Percentiles rank a stretch among this genome's conserved stretches.
phyloP scores from a whole-genome alignment of 2,797 vertebrate species.

The Neostethus bicornis region DNA sequence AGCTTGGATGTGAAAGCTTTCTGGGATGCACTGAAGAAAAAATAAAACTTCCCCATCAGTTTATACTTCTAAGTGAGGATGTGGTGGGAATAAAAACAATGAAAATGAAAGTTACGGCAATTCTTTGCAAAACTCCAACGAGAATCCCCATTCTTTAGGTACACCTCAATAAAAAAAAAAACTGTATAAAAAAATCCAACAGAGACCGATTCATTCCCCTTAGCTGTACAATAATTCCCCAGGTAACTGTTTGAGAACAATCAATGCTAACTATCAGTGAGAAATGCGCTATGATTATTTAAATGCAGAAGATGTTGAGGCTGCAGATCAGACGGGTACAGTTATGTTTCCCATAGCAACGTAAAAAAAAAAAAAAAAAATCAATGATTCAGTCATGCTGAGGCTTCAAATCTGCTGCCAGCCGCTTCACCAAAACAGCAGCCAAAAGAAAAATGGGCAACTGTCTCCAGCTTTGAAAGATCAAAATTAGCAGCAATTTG shows the following conservation, averaged over 20 bases:
- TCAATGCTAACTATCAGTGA: constrained; percentile 10
- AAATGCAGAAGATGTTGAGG: neutral
- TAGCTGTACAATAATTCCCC: neutral
- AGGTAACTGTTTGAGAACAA: constrained; percentile 8
- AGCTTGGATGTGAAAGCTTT: neutral
- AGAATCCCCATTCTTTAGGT: no score
- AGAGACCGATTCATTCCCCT: neutral
- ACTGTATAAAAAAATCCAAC: neutral
- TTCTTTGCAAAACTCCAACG: neutral
- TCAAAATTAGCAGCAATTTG: neutral
- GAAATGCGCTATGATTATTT: constrained; percentile 10
- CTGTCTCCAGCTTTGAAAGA: constrained; percentile 4
- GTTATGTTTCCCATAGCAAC: constrained; percentile 12
- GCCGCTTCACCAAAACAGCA: neutral
- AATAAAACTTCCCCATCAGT: neutral
- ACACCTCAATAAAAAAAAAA: no score
- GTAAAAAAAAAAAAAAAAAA: constrained; percentile 3
- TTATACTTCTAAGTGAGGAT: neutral
- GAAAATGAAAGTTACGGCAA: neutral
- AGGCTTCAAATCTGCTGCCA: constrained; percentile 4
- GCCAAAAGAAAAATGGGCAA: constrained; percentile 9
- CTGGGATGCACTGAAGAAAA: neutral
- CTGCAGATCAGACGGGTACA: neutral
- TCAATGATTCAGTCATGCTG: constrained; percentile 12
- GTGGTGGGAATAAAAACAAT: neutral